Base-by-base conservation (phyloP, 2,797 vertebrate genomes). In the Phrynocephalus vlangalii region DNA sequence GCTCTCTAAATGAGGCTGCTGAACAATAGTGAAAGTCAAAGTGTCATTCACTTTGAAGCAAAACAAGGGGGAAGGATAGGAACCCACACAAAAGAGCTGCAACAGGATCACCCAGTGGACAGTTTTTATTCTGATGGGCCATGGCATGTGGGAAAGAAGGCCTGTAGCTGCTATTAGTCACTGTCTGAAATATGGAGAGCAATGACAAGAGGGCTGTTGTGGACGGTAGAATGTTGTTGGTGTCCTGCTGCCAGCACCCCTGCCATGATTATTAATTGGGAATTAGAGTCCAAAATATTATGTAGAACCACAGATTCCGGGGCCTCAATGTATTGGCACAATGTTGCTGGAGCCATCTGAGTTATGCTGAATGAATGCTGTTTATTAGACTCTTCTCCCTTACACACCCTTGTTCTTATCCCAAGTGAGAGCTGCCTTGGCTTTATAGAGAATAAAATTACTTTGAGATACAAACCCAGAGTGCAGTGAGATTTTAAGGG, bases 11-110 rank as follows among this genome's bases (percentile, higher is more conserved):
- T 0, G 10, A 86, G 85, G 67, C 72, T 44, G 16, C 22, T 66
- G 73, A 91, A 85, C 1, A 44, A 3, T 18, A 84, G 16, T 38
- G 56, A 16, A 88, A 90, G 68, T 6, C 68, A 89, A 63, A 56
- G 24, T 5, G 9, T 15, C 30, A 11, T 30, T 87, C 30, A 0
- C 22, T 44, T 73, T 44, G 13, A 86, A 18, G 0, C 0, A 24
- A 78, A 26, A 68, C 26, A 50, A 3, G 15, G 10, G 44, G 24
- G 7, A 4, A 13, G 60, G 1, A 20, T 63, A 20, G 60, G 33
- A 70, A 50, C 38, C 38, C 5, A 50, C 3, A 20, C 4, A 26
- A 26, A 3, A n/a, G 26, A 7, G 26, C 33, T 26, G 3, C 9
- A 13, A 70, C 15, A n/a, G 66, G 66, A 18, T 82, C 38, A 48